Base-by-base conservation (phyloP, 64 coral and sea anemone genomes). In the Porites australiensis region DNA sequence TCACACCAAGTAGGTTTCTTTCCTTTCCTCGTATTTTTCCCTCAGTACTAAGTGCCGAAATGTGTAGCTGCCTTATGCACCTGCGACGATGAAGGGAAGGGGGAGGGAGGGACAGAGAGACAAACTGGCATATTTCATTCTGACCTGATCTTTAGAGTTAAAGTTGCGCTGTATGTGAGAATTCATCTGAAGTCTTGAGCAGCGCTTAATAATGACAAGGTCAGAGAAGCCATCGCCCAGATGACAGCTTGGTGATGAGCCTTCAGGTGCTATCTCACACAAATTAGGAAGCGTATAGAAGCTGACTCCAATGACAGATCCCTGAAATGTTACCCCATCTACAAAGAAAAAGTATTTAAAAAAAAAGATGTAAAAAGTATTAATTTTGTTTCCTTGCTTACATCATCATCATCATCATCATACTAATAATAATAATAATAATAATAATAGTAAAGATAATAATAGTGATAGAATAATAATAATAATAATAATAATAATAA, bases 111-210 rank as follows among this genome's bases (percentile, higher is more conserved):
- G 27, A 37, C 0, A 1, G 1, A 37, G 27, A 37, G 27, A 37
- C 27, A 37, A 37, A 37, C 27, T 37, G 27, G 27, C 27, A 44
- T 5, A 71, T 12, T 20, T 53, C 8, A 2, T 55, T 37, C 53
- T 87, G 5, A 98, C 97, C 87, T 98, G 97, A 55, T 98, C 97
- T 58, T 95, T 95, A 18, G 76, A 95, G 53, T 88, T 93, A 73
- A 98, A 96, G 72, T 96, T 98, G 21, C 94, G 90, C 43, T 96
- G 94, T 89, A 98, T 79, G 64, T 98, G 94, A 50, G 95, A 70
- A 21, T 88, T 77, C 94, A 96, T 93, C 70, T 98, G 83, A 13
- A 67, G 70, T 48, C 70, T 93, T 9, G 77, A 79, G 59, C 94
- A 96, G 48, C 88, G 60, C 72, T 88, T 92, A 16, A 98, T 88